Evolutionary conservation across 2,888 invertebrate species (phyloP).

Genomic region (Conus canariensis): DNA sequence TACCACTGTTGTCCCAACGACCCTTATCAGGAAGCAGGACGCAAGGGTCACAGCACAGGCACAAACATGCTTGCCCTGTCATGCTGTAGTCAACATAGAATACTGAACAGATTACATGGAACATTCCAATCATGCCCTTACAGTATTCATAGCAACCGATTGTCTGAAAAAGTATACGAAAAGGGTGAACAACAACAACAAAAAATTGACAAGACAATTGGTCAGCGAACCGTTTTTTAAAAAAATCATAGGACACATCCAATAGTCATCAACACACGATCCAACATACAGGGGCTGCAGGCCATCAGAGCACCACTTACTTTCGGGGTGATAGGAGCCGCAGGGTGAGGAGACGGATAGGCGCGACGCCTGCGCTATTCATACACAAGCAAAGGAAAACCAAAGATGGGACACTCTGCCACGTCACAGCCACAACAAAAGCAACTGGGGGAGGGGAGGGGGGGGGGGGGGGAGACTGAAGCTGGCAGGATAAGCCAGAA

Average conservation of each 20-base stretch:
- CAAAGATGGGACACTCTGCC: background rate
- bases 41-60: background rate
- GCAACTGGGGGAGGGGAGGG: background rate
- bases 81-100: too few species aligned
- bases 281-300: background rate
- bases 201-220: too few species aligned
- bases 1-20: too few species aligned
- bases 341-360: slow-evolving; percentile 10
- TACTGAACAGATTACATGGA: too few species aligned
- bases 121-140: too few species aligned
- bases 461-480: background rate
- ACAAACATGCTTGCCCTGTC: too few species aligned
- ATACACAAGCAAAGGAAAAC: slow-evolving; percentile 8
- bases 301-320: slow-evolving; percentile 26
- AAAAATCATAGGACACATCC: too few species aligned
- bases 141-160: too few species aligned
- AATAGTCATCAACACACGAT: background rate
- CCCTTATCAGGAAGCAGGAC: background rate
- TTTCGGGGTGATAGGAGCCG: slow-evolving; percentile 26
- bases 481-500: too few species aligned
- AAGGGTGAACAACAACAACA: too few species aligned
- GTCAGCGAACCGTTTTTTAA: too few species aligned
- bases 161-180: too few species aligned
- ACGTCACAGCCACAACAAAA: background rate
- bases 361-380: slow-evolving; percentile 7